Evolutionary conservation across 23 tunicate genomes (phyloP).

Genomic region (Aplidium turbinatum): DNA sequence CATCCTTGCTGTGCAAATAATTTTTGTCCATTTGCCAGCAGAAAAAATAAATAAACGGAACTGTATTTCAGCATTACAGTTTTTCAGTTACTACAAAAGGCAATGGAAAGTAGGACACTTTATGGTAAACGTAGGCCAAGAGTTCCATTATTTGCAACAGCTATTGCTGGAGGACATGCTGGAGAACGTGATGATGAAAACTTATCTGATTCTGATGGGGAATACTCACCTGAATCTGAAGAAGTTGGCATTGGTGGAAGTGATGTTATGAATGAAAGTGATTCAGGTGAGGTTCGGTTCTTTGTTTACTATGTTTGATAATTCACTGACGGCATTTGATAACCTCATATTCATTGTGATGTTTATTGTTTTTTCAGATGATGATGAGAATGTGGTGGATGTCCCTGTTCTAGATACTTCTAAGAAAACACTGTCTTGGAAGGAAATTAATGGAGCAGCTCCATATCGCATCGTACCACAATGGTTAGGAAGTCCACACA

Average conservation of each 20-base stretch:
- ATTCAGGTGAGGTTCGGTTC: slow-evolving; percentile 6
- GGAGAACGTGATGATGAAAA: slow-evolving; percentile 12
- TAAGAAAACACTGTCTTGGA: background rate
- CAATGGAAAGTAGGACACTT: slow-evolving; percentile 12
- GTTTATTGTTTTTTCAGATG: slow-evolving; percentile 2
- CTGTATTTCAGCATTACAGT: background rate
- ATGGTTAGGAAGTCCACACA: background rate
- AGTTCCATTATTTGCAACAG: slow-evolving; percentile 4
- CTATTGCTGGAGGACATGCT: slow-evolving; percentile 5
- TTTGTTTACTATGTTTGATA: no score
- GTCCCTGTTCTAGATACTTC: slow-evolving; percentile 9
- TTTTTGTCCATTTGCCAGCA: no score
- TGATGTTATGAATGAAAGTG: background rate
- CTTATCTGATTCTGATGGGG: slow-evolving; percentile 7
- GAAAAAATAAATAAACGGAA: no score
- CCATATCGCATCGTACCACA: background rate
- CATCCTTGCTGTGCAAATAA: no score
- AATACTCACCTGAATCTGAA: background rate
- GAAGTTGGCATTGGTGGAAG: background rate
- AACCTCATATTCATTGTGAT: background rate
- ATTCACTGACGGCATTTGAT: no score
- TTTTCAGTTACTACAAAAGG: background rate
- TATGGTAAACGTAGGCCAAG: slow-evolving; percentile 17
- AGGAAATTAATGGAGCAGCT: background rate
- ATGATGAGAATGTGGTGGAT: slow-evolving; percentile 3